A percentile compares a stretch with the other conserved stretches of the same genome.
Conservation (phyloP, 35 echinoderm and acorn worm species). For the Apostichopus japonicus region DNA sequence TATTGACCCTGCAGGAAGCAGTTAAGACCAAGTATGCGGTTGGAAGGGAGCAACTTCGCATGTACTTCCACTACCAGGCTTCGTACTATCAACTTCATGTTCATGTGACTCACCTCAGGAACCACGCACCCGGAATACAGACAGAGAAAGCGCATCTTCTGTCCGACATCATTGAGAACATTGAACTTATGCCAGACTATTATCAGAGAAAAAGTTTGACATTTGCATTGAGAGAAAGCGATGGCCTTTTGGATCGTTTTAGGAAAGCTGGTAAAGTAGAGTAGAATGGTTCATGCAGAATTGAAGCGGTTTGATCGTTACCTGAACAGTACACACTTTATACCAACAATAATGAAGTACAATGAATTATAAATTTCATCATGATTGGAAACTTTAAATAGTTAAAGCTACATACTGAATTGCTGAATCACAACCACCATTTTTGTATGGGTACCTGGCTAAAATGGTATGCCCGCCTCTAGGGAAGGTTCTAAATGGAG, state of each 20-base stretch:
- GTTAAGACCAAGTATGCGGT: constrained; percentile 77
- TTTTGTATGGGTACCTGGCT: too few species aligned
- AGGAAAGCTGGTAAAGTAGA: constrained; percentile 62
- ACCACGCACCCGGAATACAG: constrained; percentile 76
- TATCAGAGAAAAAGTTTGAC: constrained; percentile 87
- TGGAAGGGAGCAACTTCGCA: constrained; percentile 63
- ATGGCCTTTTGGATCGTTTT: constrained; percentile 71
- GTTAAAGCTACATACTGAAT: too few species aligned
- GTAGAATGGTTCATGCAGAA: neutral
- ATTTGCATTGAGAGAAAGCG: constrained; percentile 76
- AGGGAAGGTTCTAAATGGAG: too few species aligned
- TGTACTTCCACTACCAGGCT: constrained; percentile 95
- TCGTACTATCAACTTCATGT: constrained; percentile 99
- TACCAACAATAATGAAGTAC: too few species aligned
- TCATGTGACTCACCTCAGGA: constrained; percentile 86
- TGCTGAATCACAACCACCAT: too few species aligned
- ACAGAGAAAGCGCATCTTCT: constrained; percentile 80
- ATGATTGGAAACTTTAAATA: too few species aligned
- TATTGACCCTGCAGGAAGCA: constrained; percentile 12
- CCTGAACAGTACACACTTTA: too few species aligned
- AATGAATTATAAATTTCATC: too few species aligned
- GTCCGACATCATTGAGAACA: constrained; percentile 86
- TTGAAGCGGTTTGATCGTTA: too few species aligned
- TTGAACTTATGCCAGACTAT: constrained; percentile 82
- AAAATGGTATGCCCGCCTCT: too few species aligned